phyloP scores from a whole-genome alignment of 2,888 invertebrate species.

The Trachelus tabidus region DNA sequence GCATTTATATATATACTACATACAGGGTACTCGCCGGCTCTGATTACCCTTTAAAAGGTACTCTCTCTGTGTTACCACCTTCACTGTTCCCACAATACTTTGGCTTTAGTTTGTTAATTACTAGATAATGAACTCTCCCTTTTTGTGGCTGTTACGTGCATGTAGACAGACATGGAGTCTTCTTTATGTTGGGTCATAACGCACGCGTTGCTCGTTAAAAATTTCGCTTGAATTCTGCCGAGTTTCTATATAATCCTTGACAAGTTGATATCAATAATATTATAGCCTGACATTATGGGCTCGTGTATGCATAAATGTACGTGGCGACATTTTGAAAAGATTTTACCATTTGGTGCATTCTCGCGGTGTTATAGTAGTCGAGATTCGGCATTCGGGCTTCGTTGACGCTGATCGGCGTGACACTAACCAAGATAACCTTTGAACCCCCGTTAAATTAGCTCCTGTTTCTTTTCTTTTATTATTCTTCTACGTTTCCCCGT shows the following conservation, averaged over 20 bases:
- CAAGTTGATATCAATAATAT: not conserved
- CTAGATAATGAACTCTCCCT: not conserved
- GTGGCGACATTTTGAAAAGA: constrained; percentile 33
- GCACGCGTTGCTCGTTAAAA: not conserved
- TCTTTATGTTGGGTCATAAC: not conserved
- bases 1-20: not conserved
- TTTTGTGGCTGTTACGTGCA: not conserved
- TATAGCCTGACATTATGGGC: not conserved
- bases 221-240: not conserved
- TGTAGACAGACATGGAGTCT: not conserved
- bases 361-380: constrained; percentile 64
- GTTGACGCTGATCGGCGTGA: not conserved
- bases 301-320: not conserved
- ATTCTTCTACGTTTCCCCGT: not conserved
- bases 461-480: not conserved
- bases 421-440: not conserved
- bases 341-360: constrained; percentile 66
- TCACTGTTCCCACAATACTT: not conserved
- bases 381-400: constrained; percentile 60
- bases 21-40: constrained; percentile 18
- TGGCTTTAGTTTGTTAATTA: not conserved
- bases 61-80: not conserved
- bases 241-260: not conserved
- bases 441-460: not conserved
- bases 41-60: constrained; percentile 10